Percentiles rank a stretch among this genome's conserved stretches.
Conservation (phyloP, 2,888 invertebrate genomes). For the Clistopyga incitator region DNA sequence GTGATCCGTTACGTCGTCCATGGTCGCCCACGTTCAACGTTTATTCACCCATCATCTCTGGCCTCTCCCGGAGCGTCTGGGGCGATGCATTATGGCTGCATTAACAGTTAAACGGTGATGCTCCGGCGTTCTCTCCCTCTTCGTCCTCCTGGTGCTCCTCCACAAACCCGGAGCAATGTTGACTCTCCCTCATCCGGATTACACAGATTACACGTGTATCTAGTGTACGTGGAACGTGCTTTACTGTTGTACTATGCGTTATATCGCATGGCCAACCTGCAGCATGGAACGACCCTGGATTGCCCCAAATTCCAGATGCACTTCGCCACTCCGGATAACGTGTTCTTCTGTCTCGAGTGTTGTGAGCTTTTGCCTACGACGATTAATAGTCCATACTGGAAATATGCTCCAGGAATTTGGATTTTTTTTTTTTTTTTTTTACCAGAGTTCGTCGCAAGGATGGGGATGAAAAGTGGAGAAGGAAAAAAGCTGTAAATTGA, state of each 20-base stretch:
- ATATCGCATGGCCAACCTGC: background rate
- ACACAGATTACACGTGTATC: slow-evolving; percentile 61
- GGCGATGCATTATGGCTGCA: slow-evolving; percentile 53
- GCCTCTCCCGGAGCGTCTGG: slow-evolving; percentile 16
- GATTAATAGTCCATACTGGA: too few relatives aligned
- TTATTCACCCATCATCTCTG: slow-evolving; percentile 55
- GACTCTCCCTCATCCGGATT: slow-evolving; percentile 49
- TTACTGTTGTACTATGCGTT: slow-evolving; percentile 23
- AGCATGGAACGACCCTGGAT: background rate
- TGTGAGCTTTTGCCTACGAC: too few relatives aligned
- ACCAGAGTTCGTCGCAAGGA: too few relatives aligned
- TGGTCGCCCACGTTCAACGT: slow-evolving; percentile 35
- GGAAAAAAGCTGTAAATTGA: too few relatives aligned
- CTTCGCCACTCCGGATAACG: slow-evolving; percentile 4
- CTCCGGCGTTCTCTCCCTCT: background rate
- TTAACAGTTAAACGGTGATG: slow-evolving; percentile 58
- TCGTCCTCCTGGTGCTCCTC: slow-evolving; percentile 31
- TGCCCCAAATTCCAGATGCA: slow-evolving; percentile 20
- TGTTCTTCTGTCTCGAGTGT: too few relatives aligned
- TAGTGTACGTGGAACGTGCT: slow-evolving; percentile 41
- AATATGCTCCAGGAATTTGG: too few relatives aligned
- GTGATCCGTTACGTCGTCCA: slow-evolving; percentile 31
- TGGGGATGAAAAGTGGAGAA: too few relatives aligned
- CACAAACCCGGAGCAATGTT: slow-evolving; percentile 50
- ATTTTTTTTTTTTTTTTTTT: too few relatives aligned